Conservation (phyloP, 2,797 vertebrate species). For the Salmo trutta region DNA sequence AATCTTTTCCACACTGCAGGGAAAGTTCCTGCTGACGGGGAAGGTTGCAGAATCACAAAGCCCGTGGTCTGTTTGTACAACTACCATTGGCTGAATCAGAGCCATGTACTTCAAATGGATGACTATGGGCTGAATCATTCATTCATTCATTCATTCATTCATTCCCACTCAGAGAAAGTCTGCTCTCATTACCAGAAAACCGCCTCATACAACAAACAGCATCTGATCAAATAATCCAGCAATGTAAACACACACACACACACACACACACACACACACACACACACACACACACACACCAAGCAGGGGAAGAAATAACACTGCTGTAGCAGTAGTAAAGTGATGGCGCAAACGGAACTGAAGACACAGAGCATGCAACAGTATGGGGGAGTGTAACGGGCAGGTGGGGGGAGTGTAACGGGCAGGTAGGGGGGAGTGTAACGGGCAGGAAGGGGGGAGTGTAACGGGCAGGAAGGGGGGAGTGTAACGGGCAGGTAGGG, state of each 20-base stretch:
- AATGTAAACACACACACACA: slow-evolving; percentile 25
- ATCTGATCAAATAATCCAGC: slow-evolving; percentile 22
- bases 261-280: slow-evolving; percentile 54
- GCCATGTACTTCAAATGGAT: no score
- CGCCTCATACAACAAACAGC: neutral
- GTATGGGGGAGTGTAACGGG: slow-evolving; percentile 51
- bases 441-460: slow-evolving; percentile 28
- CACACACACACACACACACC: slow-evolving; percentile 56
- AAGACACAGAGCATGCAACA: neutral
- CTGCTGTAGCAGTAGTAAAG: slow-evolving; percentile 47
- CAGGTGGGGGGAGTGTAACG: slow-evolving; percentile 28
- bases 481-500: no score
- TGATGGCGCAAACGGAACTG: neutral
- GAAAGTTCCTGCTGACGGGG: neutral
- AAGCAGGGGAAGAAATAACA: slow-evolving; percentile 60
- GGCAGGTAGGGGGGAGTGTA: slow-evolving; percentile 13
- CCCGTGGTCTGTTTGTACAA: neutral
- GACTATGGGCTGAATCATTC: no score
- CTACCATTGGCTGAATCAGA: neutral
- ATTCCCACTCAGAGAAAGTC: neutral
- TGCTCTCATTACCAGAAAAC: neutral
- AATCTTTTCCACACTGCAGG: neutral
- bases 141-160: neutral
- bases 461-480: slow-evolving; percentile 24
- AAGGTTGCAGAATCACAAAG: neutral